Evolutionary conservation across 1,140 invertebrate genomes (phyloP), one percentile per base, ranked within the genome.

Genomic region (Laupala kohalensis): DNA sequence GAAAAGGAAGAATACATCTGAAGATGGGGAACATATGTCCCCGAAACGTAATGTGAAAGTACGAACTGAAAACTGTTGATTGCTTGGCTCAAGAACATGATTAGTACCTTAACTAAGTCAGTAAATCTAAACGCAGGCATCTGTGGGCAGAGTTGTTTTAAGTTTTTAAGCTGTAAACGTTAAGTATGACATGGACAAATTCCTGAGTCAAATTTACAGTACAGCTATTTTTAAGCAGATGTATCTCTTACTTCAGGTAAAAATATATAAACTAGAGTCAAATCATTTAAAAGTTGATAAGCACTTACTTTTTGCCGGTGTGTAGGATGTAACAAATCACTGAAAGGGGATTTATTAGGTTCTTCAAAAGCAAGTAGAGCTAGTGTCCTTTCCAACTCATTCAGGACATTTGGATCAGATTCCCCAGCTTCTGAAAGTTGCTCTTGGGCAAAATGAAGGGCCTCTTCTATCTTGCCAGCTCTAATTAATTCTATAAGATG

Each of bases 331-430:
- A 99, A 82, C 19, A 99, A 83, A 81, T 99, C 95, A 63, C 94
- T 92, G 83, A 98, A 99, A 0, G 97, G 97, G 73, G 94, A 97
- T 69, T 88, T 89, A 75, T 93, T 89, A 0, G 97, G 97, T 77
- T 99, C 94, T 72, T 98, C 96, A 82, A 99, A 99, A 9, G 97
- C 97, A 12, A 99, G 81, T 19, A 99, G 81, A 0, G 97, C 96
- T 53, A 99, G 82, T 0, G 97, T 98, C 73, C 96, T 82, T 77
- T 94, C 92, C 25, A 93, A 77, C 82, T 93, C 91, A 24, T 84
- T 84, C 3, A 93, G 80, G 26, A 91, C 89, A 70, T 87, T 87
- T 26, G 91, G 88, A 81, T 96, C 92, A 66, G 92, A 91, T 77
- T 96, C 95, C 5, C 95, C 96, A 62, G 94, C 89, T 82, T 98